Evolutionary conservation across 2,888 invertebrate species (phyloP).

Genomic region (Pyrgus malvae): DNA sequence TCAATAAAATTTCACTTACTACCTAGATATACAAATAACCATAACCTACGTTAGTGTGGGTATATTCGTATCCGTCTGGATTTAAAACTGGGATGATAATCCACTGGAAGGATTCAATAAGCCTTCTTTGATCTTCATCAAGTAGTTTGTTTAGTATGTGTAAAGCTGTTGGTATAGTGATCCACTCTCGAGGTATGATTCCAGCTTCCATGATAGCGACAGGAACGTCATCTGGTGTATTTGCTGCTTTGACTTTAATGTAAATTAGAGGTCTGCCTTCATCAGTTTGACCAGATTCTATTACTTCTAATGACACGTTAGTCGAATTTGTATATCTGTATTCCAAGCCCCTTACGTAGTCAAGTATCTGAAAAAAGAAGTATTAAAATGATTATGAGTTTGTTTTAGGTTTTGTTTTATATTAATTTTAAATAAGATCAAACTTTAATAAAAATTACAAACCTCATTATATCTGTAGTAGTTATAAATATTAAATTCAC

Average conservation of each 20-base stretch:
- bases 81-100: slow-evolving; percentile 86
- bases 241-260: slow-evolving; percentile 66
- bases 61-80: slow-evolving; percentile 88
- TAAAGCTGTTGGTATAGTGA: slow-evolving; percentile 84
- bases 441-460: neutral
- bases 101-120: slow-evolving; percentile 84
- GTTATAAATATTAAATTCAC: slow-evolving; percentile 47
- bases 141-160: slow-evolving; percentile 83
- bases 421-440: too few species aligned
- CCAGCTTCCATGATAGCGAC: slow-evolving; percentile 82
- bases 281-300: slow-evolving; percentile 51
- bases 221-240: slow-evolving; percentile 56
- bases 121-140: slow-evolving; percentile 57
- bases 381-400: too few species aligned
- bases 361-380: slow-evolving; percentile 51
- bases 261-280: slow-evolving; percentile 58
- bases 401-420: too few species aligned
- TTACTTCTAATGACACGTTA: slow-evolving; percentile 42
- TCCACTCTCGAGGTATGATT: slow-evolving; percentile 87
- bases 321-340: slow-evolving; percentile 40
- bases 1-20: neutral
- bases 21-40: neutral
- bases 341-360: slow-evolving; percentile 46
- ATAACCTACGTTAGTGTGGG: slow-evolving; percentile 77
- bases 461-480: slow-evolving; percentile 60